Percentiles rank a stretch among this genome's conserved stretches.
These are phyloP conservation scores for Torymus aiolomorphi DNA, from an alignment of 2,888 invertebrate genomes.

Conservation along the genomic window DNA sequence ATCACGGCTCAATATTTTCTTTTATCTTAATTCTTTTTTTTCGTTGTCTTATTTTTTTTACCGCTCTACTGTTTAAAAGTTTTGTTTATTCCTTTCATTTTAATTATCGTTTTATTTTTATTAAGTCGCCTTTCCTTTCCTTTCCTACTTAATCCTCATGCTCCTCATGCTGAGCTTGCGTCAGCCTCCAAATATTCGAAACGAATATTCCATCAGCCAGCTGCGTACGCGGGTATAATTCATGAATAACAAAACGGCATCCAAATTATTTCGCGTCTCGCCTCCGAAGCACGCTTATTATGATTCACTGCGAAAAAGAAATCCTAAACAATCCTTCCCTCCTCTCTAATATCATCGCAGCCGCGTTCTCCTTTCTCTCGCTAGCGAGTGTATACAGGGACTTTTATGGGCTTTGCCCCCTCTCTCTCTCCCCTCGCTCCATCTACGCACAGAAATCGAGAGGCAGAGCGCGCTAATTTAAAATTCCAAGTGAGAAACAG, in stretches of 20 bases:
- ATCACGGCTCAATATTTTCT: no score
- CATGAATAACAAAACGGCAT: conserved; percentile 33
- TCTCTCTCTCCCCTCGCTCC: not conserved
- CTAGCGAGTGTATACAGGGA: not conserved
- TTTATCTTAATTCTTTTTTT: no score
- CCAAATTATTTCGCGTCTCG: conserved; percentile 12
- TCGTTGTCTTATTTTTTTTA: no score
- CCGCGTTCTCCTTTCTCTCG: not conserved
- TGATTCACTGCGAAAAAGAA: conserved; percentile 35
- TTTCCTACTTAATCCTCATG: no score
- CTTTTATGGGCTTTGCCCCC: not conserved
- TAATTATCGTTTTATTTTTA: no score
- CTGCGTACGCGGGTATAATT: not conserved
- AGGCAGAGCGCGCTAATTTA: conserved; percentile 36
- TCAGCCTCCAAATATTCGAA: not conserved
- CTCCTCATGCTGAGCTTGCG: no score
- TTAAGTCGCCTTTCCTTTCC: no score
- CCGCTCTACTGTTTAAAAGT: no score
- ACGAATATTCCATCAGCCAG: conserved; percentile 3
- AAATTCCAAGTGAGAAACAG: conserved; percentile 32
- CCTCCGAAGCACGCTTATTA: conserved; percentile 20
- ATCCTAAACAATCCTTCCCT: conserved; percentile 40
- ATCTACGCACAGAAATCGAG: conserved; percentile 14
- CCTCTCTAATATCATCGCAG: conserved; percentile 24
- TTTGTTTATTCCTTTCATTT: no score